A percentile compares a stretch with the other conserved stretches of the same genome.
phyloP scores from a whole-genome alignment of 2,888 invertebrate genomes.

The Leptopilina drosophilae region DNA sequence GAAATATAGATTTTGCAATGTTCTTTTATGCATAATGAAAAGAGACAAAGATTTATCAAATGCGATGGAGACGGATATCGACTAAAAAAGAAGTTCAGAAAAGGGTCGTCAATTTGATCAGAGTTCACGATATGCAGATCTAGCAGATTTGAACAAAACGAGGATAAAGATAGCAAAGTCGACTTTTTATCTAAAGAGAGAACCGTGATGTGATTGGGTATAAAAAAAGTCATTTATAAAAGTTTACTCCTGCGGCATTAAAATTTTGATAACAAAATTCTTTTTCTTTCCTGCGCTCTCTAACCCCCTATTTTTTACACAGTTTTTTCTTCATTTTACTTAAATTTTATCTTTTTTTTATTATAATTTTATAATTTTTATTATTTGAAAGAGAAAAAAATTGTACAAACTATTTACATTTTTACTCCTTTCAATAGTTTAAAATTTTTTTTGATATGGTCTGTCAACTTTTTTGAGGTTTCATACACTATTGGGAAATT shows the following conservation, averaged over 20 bases:
- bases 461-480: too few relatives aligned
- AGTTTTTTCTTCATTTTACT: too few relatives aligned
- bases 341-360: too few relatives aligned
- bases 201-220: neutral
- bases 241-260: neutral
- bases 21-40: neutral
- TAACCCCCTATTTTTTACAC: too few relatives aligned
- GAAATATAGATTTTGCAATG: neutral
- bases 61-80: constrained; percentile 31
- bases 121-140: constrained; percentile 30
- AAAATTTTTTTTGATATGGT: too few relatives aligned
- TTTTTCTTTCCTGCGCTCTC: too few relatives aligned
- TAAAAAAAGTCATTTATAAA: constrained; percentile 2
- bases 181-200: constrained; percentile 2
- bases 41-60: constrained; percentile 20
- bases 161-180: constrained; percentile 14
- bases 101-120: constrained; percentile 28
- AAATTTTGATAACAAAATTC: neutral
- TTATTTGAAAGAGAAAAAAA: too few relatives aligned
- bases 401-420: too few relatives aligned
- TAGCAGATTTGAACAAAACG: constrained; percentile 26
- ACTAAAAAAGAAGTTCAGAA: neutral
- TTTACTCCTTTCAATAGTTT: too few relatives aligned
- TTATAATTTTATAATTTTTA: too few relatives aligned
- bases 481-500: too few relatives aligned